Evolutionary conservation across 2,113 vertebrate genomes (phyloP), one percentile per base, ranked within the genome.

Genomic region (Lepus europaeus): DNA sequence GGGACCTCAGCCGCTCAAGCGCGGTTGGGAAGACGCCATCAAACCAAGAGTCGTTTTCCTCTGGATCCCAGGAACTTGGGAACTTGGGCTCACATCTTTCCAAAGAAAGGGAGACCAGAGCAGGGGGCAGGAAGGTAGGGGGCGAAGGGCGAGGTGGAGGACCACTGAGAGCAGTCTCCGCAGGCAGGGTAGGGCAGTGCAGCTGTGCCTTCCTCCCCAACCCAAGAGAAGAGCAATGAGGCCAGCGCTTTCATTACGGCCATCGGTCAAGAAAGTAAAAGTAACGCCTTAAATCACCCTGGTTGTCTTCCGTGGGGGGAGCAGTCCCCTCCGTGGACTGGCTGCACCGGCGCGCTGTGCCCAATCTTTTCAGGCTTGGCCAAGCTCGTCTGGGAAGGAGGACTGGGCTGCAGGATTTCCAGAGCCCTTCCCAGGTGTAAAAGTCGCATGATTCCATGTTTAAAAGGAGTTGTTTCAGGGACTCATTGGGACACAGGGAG

Each of bases 21-120:
- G 51, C 77, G 68, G 19, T 64, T 49, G 91, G 73, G 87, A 82
- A 80, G 86, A 33, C 69, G 14, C 84, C 64, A 61, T 87, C 85
- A 88, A 88, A 68, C 72, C 13, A 49, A 77, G 53, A 93, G 79
- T 89, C 36, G 29, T 84, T 87, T 94, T 78, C 80, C 66, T 86
- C 66, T 9, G 4, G 39, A 78, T 85, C 66, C 77, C 77, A 76
- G 61, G 63, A 69, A 20, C 51, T 27, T 87, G 85, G 84, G n/a
- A 91, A 79, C 6, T 45, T 59, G 51, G 88, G 87, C 39, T 49
- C 20, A 33, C 14, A 0, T 56, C 51, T 89, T 82, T 66, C 51
- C 45, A 49, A 82, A 89, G 90, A 69, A 23, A 19, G 31, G 9
- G 64, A 80, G 45, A 86, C 39, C 85, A 80, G 78, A 29, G 13